Base-by-base conservation (phyloP, 2,797 vertebrate species). In the Momotus momota region DNA sequence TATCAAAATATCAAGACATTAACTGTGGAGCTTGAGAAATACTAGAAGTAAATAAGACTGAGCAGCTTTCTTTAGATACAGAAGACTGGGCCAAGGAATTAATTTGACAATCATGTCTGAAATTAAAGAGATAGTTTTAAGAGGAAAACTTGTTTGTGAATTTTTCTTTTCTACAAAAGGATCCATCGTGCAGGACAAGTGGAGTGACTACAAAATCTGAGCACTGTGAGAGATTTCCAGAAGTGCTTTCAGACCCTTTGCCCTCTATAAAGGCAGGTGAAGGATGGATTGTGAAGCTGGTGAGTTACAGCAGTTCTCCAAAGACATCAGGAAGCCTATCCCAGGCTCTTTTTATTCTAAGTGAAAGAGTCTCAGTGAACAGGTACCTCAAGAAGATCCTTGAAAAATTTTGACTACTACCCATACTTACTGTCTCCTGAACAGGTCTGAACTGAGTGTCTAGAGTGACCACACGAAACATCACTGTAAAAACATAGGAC, bases 381-480 rank as follows among this genome's bases (percentile, higher is more conserved):
- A 91, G 25, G 29, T 15, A 48, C 6, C 20, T 33, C 46, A 52
- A 58, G 31, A 43, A 3, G 2, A 6, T 57, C 13, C 17, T 75
- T 78, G 38, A 70, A 72, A 92, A 82, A 27, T 61, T 55, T 80
- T 91, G 40, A 16, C 5, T 35, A 6, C 33, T 4, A 8, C 3
- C 64, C 27, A 66, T 82, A 97, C 97, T 96, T 86, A 98, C 98
- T 71, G 8, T 89, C 35, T 97, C 94, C 22, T 91, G 61, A 73
- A 94, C 86, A 89, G 97, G 97, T 81, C 86, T 97, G 80, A 98
- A 94, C 51, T 86, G 80, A 16, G 52, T 93, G 77, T 98, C 91
- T 81, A 98, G 69, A 46, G 83, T 41, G 60, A 98, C 95, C 3
- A 98, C 81, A 13, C 97, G 97, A 65, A 97, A 89, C 85, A 89